Percentiles rank a stretch among this genome's conserved stretches.
These are phyloP conservation scores for Corythornis vintsioides DNA, from an alignment of 2,113 vertebrate species.

Conservation along the genomic window DNA sequence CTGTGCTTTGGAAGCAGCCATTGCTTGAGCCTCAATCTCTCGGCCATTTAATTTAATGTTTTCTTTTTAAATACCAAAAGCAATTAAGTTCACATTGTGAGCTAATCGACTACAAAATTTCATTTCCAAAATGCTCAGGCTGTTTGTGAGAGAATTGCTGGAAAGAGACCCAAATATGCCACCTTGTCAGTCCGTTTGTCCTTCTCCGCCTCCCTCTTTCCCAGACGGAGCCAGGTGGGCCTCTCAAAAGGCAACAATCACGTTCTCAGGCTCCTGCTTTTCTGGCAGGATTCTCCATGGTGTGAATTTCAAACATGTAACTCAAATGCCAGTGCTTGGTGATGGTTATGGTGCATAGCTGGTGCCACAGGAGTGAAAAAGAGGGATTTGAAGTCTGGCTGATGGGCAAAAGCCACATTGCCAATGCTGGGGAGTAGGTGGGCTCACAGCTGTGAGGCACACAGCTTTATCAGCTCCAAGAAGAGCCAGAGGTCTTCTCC, in stretches of 20 bases:
- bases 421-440: background rate
- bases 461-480: conserved; percentile 18
- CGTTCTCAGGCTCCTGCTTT: background rate
- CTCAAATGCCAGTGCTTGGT: background rate
- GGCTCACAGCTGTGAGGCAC: background rate
- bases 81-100: conserved; percentile 73
- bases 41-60: conserved; percentile 69
- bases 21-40: conserved; percentile 68
- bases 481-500: conserved; percentile 21
- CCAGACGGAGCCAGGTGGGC: background rate
- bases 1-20: conserved; percentile 59
- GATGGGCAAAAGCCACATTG: background rate
- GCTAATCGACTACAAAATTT: conserved; percentile 73
- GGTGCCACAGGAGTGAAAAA: background rate
- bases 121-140: conserved; percentile 58
- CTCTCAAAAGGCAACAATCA: background rate
- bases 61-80: conserved; percentile 71
- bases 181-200: background rate
- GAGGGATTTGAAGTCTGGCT: background rate
- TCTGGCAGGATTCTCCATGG: background rate
- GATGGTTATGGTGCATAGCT: background rate
- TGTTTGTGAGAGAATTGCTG: conserved; percentile 60
- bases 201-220: background rate
- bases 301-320: background rate
- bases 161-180: background rate